Evolutionary conservation across 2,113 vertebrate species (phyloP).

Genomic region (Chamaetylas fuelleborni): DNA sequence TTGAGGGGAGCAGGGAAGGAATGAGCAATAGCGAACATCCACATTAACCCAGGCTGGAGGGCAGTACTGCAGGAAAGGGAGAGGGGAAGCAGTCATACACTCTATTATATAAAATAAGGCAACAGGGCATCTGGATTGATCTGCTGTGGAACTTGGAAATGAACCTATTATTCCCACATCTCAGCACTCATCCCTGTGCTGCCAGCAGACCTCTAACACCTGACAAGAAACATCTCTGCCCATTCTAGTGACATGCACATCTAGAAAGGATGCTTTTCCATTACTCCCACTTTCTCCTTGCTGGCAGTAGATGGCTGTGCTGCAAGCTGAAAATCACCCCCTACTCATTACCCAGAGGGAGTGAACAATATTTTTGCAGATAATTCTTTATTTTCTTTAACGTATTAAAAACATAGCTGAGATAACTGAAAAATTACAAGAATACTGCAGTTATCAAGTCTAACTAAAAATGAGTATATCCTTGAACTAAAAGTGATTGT

Average conservation of each 20-base stretch:
- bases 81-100: background rate
- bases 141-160: background rate
- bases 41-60: background rate
- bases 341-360: background rate
- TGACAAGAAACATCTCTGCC: background rate
- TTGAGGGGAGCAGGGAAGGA: background rate
- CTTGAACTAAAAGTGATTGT: background rate
- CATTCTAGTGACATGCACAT: background rate
- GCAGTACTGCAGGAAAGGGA: background rate
- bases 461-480: background rate
- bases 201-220: constrained; percentile 15
- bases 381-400: background rate
- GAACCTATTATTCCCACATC: background rate
- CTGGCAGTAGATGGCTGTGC: background rate
- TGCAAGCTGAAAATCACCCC: background rate
- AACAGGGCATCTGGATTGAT: background rate
- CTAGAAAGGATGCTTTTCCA: background rate
- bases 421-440: background rate
- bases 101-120: background rate
- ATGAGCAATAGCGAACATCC: background rate
- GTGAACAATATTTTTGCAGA: background rate
- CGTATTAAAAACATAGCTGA: background rate
- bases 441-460: background rate
- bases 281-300: background rate
- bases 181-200: background rate